Conservation (phyloP, 2,113 vertebrate genomes). For the Epinephelus lanceolatus region DNA sequence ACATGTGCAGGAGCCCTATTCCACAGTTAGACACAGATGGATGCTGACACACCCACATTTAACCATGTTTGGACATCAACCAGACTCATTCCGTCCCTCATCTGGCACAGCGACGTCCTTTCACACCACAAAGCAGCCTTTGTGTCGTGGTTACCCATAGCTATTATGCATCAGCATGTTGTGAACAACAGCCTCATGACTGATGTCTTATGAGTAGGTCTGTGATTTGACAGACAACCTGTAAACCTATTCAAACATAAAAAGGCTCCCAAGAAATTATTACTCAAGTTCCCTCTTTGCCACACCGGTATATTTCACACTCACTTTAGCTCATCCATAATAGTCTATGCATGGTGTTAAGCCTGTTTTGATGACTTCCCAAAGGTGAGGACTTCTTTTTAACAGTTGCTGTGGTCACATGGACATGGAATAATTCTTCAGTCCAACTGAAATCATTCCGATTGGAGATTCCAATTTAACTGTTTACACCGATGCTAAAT, state of each 20-base stretch:
- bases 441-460: too few species aligned
- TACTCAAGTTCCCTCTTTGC: not conserved
- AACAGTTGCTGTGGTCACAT: not conserved
- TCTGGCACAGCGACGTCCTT: not conserved
- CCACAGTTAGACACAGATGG: constrained; percentile 4
- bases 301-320: not conserved
- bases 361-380: not conserved
- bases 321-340: not conserved
- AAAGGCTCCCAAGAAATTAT: not conserved
- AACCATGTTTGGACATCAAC: constrained; percentile 26
- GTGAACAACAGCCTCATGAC: constrained; percentile 20
- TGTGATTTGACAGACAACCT: not conserved
- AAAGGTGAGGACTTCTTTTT: not conserved
- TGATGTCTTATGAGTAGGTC: constrained; percentile 14
- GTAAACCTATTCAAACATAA: not conserved
- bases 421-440: too few species aligned
- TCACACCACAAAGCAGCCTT: not conserved
- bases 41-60: constrained; percentile 18
- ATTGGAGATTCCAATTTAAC: too few species aligned
- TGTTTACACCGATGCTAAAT: too few species aligned
- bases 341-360: not conserved
- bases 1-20: not conserved
- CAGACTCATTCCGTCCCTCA: constrained; percentile 36
- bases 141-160: not conserved
- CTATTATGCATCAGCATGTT: constrained; percentile 3